Evolutionary conservation across 2,113 vertebrate genomes (phyloP).

Genomic region (Spheniscus mendiculus): DNA sequence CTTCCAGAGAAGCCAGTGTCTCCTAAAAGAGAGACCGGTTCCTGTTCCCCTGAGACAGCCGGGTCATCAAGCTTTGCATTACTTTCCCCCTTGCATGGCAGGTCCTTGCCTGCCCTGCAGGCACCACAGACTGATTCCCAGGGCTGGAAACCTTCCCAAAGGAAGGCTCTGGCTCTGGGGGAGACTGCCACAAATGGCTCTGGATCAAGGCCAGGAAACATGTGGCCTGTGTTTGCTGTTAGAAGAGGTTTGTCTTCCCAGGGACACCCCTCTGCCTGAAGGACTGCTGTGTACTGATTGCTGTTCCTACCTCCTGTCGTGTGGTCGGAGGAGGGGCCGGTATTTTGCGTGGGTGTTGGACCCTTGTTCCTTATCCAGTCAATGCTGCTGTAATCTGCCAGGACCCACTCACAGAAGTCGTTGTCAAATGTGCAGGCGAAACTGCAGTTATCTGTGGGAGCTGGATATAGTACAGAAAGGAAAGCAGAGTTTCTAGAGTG

Average conservation of each 20-base stretch:
- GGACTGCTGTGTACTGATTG: background rate
- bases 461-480: background rate
- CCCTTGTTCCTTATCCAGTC: constrained; percentile 82
- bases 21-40: background rate
- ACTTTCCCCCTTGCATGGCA: background rate
- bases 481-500: background rate
- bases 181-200: background rate
- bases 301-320: constrained; percentile 78
- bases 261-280: background rate
- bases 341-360: constrained; percentile 71
- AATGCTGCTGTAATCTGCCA: constrained; percentile 73
- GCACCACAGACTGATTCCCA: background rate
- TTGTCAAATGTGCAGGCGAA: constrained; percentile 70
- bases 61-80: background rate
- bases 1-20: background rate
- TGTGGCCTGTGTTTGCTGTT: background rate
- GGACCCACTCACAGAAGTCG: constrained; percentile 76
- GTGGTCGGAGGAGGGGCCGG: constrained; percentile 80
- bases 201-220: background rate
- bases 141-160: background rate
- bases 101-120: background rate
- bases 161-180: too few species aligned
- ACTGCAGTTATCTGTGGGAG: background rate
- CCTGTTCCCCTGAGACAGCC: background rate
- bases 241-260: background rate